Evolutionary conservation across 2,113 vertebrate species (phyloP), one percentile per base, ranked within the genome.

Genomic region (Pampusana beccarii): DNA sequence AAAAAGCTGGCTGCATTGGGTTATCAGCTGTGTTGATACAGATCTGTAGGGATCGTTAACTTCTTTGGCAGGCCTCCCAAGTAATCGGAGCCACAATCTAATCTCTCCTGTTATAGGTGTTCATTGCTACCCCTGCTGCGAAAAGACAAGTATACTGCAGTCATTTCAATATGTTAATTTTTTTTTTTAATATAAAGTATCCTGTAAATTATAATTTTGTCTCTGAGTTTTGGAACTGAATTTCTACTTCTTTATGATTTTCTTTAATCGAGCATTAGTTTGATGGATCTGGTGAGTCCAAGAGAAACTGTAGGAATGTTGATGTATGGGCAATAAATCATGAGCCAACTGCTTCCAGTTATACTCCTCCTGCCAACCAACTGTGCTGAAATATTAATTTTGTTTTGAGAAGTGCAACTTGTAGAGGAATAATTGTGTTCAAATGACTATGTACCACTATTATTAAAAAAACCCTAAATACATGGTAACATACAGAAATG

Each of bases 321-420:
- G 44, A 81, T 78, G 11, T 60, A 60, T 79, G 69, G 77, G 28
- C 34, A 72, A 38, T 66, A 94, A 92, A 85, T 73, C 53, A 69
- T 0, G 0, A 82, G 31, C 50, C 70, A 82, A 24, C 81, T 95
- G 92, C 70, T 92, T 82, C 65, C n/a, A 90, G 65, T 89, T 51
- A 36, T 72, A 33, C 7, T 51, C 34, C 61, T 91, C 28, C n/a
- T 10, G 3, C 57, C 10, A 66, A 10, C 65, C 3, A 2, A 67
- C 53, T 84, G 28, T 80, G 44, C 90, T 86, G 88, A 92, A 84
- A 25, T 73, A 85, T 91, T 31, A 72, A 2, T 82, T 77, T 88
- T 93, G 57, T 90, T 96, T 95, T 80, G 51, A 91, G 75, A 88
- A 74, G 19, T 65, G 13, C 21, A 84, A 10, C 53, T 92, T 88